These are phyloP conservation scores for Chelon auratus DNA, from an alignment of 2,797 vertebrate genomes.

Conservation along the genomic window DNA sequence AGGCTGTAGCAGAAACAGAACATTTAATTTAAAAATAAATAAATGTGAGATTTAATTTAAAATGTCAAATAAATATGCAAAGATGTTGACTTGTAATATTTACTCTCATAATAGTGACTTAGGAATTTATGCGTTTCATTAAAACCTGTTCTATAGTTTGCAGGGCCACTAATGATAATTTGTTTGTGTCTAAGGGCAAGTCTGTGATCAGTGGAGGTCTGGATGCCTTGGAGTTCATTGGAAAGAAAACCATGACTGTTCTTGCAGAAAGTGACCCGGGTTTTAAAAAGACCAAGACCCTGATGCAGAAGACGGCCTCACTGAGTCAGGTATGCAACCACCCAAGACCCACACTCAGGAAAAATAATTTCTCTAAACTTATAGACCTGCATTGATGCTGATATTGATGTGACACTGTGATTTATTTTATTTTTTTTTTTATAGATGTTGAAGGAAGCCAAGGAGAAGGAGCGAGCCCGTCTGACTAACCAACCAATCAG, in stretches of 20 bases:
- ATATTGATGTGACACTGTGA: conserved; percentile 1
- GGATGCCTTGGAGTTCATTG: conserved; percentile 97
- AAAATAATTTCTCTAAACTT: too few relatives aligned
- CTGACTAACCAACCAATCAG: conserved; percentile 88
- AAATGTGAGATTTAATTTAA: too few relatives aligned
- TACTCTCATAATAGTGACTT: too few relatives aligned
- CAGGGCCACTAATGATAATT: not conserved
- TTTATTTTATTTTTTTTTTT: conserved; percentile 46
- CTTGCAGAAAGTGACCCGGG: conserved; percentile 97
- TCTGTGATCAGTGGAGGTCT: conserved; percentile 95
- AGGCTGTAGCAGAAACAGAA: not conserved
- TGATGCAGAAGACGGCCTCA: conserved; percentile 95
- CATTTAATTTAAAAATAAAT: not conserved
- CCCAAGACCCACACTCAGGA: not conserved
- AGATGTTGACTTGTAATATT: too few relatives aligned
- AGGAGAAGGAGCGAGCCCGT: conserved; percentile 94
- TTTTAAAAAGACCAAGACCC: conserved; percentile 95
- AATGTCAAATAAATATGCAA: too few relatives aligned
- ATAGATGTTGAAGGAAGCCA: conserved; percentile 95
- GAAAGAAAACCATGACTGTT: conserved; percentile 98
- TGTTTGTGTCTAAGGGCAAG: conserved; percentile 87
- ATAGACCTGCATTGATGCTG: not conserved
- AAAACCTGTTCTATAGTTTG: not conserved
- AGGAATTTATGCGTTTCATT: too few relatives aligned
- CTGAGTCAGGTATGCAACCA: conserved; percentile 90